Percentiles rank a stretch among this genome's conserved stretches.
These are phyloP conservation scores for Lycocerus yunnanus DNA, from an alignment of 2,888 invertebrate genomes.

Conservation along the genomic window DNA sequence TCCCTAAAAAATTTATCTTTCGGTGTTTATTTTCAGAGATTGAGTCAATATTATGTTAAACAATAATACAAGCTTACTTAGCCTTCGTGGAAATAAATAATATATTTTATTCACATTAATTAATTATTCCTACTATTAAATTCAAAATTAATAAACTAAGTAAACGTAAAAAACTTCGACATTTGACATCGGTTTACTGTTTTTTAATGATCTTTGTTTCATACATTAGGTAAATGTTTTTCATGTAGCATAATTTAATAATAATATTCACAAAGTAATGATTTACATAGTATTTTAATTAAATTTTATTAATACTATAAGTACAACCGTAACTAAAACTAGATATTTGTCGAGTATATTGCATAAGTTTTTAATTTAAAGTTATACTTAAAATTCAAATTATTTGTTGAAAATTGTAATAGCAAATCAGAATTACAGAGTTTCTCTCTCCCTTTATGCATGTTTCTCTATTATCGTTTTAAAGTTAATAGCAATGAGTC, in stretches of 20 bases:
- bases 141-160: too few species aligned
- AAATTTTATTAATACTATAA: not conserved
- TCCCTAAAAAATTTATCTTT: too few species aligned
- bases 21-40: too few species aligned
- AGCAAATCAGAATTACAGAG: not conserved
- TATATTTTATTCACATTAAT: too few species aligned
- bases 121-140: too few species aligned
- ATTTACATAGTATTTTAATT: not conserved
- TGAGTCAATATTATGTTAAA: too few species aligned
- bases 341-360: not conserved
- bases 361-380: not conserved
- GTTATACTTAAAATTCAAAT: not conserved
- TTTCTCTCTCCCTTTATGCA: not conserved
- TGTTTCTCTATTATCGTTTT: not conserved
- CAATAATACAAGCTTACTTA: too few species aligned
- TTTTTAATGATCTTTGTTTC: too few species aligned
- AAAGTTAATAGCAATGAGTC: not conserved
- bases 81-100: too few species aligned
- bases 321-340: not conserved
- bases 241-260: not conserved
- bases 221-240: not conserved
- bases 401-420: not conserved
- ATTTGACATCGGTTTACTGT: too few species aligned
- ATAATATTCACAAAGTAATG: not conserved
- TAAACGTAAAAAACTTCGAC: too few species aligned